A percentile compares a stretch with the other conserved stretches of the same genome.
phyloP scores from a whole-genome alignment of 2,797 vertebrate genomes.

The Trichosurus vulpecula region DNA sequence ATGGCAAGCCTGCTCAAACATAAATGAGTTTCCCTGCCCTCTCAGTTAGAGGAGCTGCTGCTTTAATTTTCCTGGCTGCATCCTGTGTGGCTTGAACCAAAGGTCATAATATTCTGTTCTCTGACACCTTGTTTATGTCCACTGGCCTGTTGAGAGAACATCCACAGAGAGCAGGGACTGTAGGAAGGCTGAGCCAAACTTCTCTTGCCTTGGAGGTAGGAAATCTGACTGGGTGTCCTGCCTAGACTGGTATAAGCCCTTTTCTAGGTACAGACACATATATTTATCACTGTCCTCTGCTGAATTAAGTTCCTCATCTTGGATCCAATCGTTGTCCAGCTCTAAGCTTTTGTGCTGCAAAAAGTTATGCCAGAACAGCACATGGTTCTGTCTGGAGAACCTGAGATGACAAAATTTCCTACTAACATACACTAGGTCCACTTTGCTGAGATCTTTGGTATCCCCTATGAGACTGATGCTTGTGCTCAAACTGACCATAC shows the following conservation, averaged over 20 bases:
- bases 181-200: constrained; percentile 24
- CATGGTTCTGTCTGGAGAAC: not conserved
- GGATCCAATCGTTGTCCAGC: not conserved
- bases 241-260: not conserved
- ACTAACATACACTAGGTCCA: not conserved
- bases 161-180: constrained; percentile 20
- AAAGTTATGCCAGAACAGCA: not conserved
- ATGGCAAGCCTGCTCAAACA: not conserved
- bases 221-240: not conserved
- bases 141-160: not conserved
- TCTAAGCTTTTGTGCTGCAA: not conserved
- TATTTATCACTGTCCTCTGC: not conserved
- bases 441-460: not conserved
- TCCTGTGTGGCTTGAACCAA: constrained; percentile 40
- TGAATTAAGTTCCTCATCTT: not conserved
- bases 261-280: not conserved
- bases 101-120: constrained; percentile 50
- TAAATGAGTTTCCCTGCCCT: constrained; percentile 25
- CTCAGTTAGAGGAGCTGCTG: not conserved
- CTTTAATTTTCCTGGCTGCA: constrained; percentile 49
- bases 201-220: not conserved
- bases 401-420: not conserved
- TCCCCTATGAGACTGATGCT: constrained; percentile 36
- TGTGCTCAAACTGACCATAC: constrained; percentile 2
- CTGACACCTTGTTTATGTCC: not conserved